Conservation (phyloP, 2,797 vertebrate genomes). For the Gambusia yucatana region DNA sequence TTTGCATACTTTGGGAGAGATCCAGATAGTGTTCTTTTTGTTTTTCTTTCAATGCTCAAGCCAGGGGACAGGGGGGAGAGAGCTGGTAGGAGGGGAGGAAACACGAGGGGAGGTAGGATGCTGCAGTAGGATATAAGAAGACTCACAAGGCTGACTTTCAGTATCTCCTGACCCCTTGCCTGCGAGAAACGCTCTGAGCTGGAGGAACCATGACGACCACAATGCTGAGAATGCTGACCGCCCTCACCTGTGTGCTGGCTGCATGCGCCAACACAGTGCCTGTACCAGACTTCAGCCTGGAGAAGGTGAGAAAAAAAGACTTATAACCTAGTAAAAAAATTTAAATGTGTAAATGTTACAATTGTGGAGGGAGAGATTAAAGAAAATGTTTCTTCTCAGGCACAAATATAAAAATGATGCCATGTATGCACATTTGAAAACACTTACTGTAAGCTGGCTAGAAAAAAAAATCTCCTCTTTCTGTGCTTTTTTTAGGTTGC, state of each 20-base stretch:
- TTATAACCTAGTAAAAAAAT: no score
- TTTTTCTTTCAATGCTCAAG: slow-evolving; percentile 10
- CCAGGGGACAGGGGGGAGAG: slow-evolving; percentile 3
- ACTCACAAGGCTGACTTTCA: slow-evolving; percentile 5
- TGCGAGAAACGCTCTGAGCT: slow-evolving; percentile 10
- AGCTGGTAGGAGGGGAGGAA: slow-evolving; percentile 28
- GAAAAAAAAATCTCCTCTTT: background rate
- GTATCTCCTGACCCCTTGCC: slow-evolving; percentile 13
- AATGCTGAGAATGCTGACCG: slow-evolving; percentile 70
- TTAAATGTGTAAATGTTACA: background rate
- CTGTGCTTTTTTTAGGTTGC: slow-evolving; percentile 73
- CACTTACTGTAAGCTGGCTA: background rate
- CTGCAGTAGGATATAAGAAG: slow-evolving; percentile 68
- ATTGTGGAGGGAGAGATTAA: background rate
- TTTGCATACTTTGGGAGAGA: slow-evolving; percentile 49
- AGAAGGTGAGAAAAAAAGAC: slow-evolving; percentile 79
- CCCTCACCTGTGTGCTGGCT: slow-evolving; percentile 74
- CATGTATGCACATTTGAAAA: background rate
- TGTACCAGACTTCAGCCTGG: slow-evolving; percentile 84
- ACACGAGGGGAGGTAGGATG: slow-evolving; percentile 9
- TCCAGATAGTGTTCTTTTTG: slow-evolving; percentile 20
- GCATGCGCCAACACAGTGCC: slow-evolving; percentile 61
- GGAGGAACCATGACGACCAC: slow-evolving; percentile 66
- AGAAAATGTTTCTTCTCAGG: background rate
- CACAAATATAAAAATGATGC: background rate